Base-by-base conservation (phyloP, 1,140 invertebrate genomes). In the Charaxes varanes region DNA sequence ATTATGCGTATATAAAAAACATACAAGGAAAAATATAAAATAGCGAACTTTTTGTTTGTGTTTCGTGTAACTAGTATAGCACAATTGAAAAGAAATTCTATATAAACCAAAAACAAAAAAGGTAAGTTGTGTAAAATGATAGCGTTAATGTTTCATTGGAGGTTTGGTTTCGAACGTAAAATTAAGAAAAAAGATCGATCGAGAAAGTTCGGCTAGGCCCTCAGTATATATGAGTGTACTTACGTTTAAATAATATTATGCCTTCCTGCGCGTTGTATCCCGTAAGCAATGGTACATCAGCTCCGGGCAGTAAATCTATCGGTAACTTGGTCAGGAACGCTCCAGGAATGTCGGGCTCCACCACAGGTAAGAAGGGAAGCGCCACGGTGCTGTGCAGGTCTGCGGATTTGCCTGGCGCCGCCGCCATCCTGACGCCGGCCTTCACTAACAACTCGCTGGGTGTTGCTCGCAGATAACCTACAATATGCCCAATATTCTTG, bases 321-420 rank as follows among this genome's bases (percentile, higher is more conserved):
- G 90, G 87, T 21, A 84, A 66, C 18, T 85, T 61, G 0, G 87
- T 86, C 3, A 91, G 68, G 55, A 90, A 88, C 1, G 87, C 85
- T 5, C 66, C 60, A 0, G 58, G 48, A 0, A 47, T 15, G 19
- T 84, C 62, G 0, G 84, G 80, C 35, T 84, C 78, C 10, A 87
- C 42, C 0, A 69, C 57, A 0, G 87, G 82, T 11, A 87, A 65
- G 44, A 86, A 86, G 2, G 88, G 84, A 12, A 88, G 65, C 5
- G 85, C 85, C 35, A 84, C 87, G 3, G 76, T 86, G 36, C 77
- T 81, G 3, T 85, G 72, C 15, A 86, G 55, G 60, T 87, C 86
- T 0, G 73, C 85, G 0, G 78, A 58, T 1, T 65, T 79, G 0
- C 84, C 63, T 1, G 84, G 82, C 8, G 79, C 81, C 0, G 60